Conservation (phyloP, 64 coral and sea anemone genomes). For the Hydrozoanthus tunicans region DNA sequence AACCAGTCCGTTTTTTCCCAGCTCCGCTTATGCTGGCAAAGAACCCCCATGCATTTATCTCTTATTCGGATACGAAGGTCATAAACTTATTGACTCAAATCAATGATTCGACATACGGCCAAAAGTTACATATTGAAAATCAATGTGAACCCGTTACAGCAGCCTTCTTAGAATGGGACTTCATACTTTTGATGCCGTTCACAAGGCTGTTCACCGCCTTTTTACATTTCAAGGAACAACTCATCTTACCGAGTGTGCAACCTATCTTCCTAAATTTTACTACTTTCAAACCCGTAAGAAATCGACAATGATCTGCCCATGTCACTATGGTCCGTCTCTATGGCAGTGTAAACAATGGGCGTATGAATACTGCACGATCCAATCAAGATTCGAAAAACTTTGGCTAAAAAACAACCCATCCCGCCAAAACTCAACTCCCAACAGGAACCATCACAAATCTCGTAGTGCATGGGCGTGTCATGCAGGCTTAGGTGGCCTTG, state of each 20-base stretch:
- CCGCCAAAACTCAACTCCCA: not conserved
- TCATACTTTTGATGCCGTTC: no score
- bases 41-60: no score
- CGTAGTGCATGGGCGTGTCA: slow-evolving; percentile 8
- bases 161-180: no score
- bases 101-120: no score
- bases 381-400: not conserved
- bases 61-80: no score
- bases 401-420: not conserved
- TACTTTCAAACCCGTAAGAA: not conserved
- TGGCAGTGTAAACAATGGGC: not conserved
- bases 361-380: not conserved
- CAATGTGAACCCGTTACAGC: no score
- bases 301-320: not conserved
- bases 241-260: not conserved
- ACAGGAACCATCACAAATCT: not conserved
- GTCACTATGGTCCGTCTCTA: not conserved
- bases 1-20: no score
- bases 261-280: not conserved
- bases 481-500: slow-evolving; percentile 12
- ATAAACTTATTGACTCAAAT: no score
- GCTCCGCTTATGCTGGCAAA: no score
- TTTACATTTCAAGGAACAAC: slow-evolving; percentile 20
- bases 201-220: not conserved
- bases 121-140: no score